Evolutionary conservation across 2,888 invertebrate species (phyloP), one percentile per base, ranked within the genome.

Genomic region (Gastracanthus pulcherrimus): DNA sequence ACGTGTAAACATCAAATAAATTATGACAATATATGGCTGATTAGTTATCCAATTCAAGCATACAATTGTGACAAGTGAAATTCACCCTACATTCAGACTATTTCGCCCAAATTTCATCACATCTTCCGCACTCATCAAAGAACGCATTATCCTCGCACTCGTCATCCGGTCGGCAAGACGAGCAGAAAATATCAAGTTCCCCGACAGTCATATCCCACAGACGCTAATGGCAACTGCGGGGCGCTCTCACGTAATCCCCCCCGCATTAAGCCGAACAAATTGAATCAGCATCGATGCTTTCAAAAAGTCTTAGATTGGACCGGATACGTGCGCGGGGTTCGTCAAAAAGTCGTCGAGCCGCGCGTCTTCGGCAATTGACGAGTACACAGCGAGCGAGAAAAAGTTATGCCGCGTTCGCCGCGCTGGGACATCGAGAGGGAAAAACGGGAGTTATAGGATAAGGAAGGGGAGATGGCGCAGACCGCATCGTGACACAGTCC

Each of bases 281-380:
- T 75, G 62, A 75, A 75, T 75, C 64, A 62, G 29, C 62, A 58
- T 45, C 74, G 48, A 31, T 19, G 19, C 48, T 64, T 19, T 48
- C 48, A 16, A 34, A 55, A 64, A 74, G 74, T 75, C 64, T 64
- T 45, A 16, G 71, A 71, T 71, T 71, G 71, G 58, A 71, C 58
- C 2, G 45, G 64, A 64, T 74, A 77, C 79, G 70, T 82, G 19
- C 38, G 19, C 13, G 36, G 64, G 64, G 16, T 41, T 41, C 41
- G 41, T 66, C 45, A 34, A 23, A 62, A n/a, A 66, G 66, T 34
- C 23, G 19, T 23, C 66, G 36, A 13, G 36, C 23, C 66, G 66
- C 16, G 19, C 51, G 51, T 23, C 51, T 7, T 19, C 41, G 29
- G 23, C 58, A 55, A 71, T 58, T 64, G 75, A 64, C 75, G 64